Base-by-base conservation (phyloP, 2,113 vertebrate species). In the Dasyornis broadbenti region DNA sequence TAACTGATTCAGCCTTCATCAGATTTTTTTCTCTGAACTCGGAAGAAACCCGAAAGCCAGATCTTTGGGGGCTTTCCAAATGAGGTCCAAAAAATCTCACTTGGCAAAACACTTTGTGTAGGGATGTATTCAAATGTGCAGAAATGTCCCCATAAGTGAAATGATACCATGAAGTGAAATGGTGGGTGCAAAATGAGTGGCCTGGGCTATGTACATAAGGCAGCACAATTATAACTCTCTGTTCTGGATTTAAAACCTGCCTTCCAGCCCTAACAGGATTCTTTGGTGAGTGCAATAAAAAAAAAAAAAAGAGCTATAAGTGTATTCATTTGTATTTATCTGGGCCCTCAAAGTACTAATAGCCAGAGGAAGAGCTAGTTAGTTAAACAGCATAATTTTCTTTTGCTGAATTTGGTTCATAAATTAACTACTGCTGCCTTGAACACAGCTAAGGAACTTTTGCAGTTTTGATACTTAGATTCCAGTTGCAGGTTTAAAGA, bases 1-100 rank as follows among this genome's bases (percentile, higher is more conserved):
- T 90, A 95, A 95, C 88, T 86, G 92, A 97, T 94, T 83, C 64
- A 87, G 80, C 91, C 96, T 97, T 96, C 92, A 92, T 68, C 93
- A 75, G 86, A 92, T 56, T 14, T 91, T 75, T 92, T 95, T 86
- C n/a, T 52, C 52, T 49, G 20, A 92, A 82, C 68, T 69, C 47
- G 2, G 72, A 95, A 96, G 57, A 76, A 57, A 91, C 64, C 61
- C 2, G 15, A 94, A 91, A 94, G 52, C 44, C 72, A 86, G 60
- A 53, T 70, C 66, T 92, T 72, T 94, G 70, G 39, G 53, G 24
- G 13, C 33, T 87, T 85, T 97, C 72, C 82, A 90, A 94, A 93
- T 65, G 45, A 92, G 21, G 52, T 76, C 77, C 78, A 85, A 72
- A 94, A 92, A 94, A 44, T 37, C 59, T 88, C 66, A 66, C 82